Conservation (phyloP, 2,113 vertebrate species). For the Phrynosoma platyrhinos region DNA sequence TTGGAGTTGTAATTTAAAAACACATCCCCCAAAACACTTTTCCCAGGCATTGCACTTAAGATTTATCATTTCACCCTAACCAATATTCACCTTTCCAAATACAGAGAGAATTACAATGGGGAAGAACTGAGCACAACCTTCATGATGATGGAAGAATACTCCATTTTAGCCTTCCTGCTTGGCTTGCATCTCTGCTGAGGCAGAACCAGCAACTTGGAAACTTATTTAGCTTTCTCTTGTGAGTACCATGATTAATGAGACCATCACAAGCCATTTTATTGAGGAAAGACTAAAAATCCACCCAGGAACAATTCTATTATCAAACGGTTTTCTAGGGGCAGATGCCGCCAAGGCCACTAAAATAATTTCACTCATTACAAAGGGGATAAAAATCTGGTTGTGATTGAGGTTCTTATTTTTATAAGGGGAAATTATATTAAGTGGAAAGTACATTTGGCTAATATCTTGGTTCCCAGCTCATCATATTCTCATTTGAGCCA, state of each 20-base stretch:
- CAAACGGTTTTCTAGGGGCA: not conserved
- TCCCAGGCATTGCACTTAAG: not conserved
- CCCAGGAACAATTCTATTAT: slow-evolving; percentile 22
- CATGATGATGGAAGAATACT: not conserved
- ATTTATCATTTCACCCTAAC: not conserved
- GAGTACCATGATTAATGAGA: slow-evolving; percentile 34
- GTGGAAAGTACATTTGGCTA: not conserved
- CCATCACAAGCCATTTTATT: slow-evolving; percentile 19
- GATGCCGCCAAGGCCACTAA: not conserved
- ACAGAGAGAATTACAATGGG: not conserved
- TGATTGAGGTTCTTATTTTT: slow-evolving; percentile 24
- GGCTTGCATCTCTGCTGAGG: slow-evolving; percentile 17
- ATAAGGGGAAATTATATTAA: slow-evolving; percentile 14
- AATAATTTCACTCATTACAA: slow-evolving; percentile 16
- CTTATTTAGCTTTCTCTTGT: slow-evolving; percentile 21
- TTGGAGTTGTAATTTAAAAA: no score
- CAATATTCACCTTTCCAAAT: not conserved
- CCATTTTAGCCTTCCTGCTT: slow-evolving; percentile 5
- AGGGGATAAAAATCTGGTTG: slow-evolving; percentile 11
- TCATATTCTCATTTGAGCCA: slow-evolving; percentile 5
- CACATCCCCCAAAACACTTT: no score
- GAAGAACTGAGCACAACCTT: not conserved
- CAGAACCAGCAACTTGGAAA: slow-evolving; percentile 7
- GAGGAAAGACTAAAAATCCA: not conserved
- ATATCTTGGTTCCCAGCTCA: not conserved